A percentile compares a stretch with the other conserved stretches of the same genome.
phyloP scores from a whole-genome alignment of 2,113 vertebrate species.

The Aphyosemion australe region DNA sequence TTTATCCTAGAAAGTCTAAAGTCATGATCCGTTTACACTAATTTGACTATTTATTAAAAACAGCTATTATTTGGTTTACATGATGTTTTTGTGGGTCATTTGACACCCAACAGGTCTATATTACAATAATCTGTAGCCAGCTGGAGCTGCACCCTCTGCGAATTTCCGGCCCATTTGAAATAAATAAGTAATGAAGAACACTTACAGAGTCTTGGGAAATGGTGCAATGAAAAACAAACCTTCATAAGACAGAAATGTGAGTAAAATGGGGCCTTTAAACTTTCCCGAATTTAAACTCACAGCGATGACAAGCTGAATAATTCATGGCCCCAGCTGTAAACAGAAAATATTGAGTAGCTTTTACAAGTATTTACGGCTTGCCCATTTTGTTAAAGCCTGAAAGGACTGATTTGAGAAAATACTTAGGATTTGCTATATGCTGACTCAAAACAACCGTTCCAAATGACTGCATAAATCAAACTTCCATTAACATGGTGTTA shows the following conservation, averaged over 20 bases:
- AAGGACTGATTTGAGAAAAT: conserved; percentile 10
- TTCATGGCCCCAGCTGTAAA: conserved; percentile 55
- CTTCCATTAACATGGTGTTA: too few relatives aligned
- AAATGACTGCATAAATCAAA: background rate
- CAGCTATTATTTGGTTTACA: too few relatives aligned
- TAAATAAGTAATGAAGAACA: conserved; percentile 44
- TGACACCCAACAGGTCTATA: background rate
- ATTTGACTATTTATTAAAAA: too few relatives aligned
- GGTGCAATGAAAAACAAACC: conserved; percentile 31
- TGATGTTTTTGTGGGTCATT: background rate
- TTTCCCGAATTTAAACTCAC: conserved; percentile 36
- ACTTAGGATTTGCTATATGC: background rate
- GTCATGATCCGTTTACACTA: too few relatives aligned
- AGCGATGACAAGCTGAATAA: conserved; percentile 55
- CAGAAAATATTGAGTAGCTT: conserved; percentile 2
- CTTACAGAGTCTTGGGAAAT: conserved; percentile 17
- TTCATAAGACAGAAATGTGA: conserved; percentile 40
- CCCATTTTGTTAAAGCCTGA: conserved; percentile 24
- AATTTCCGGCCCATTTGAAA: conserved; percentile 3
- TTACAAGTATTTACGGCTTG: conserved; percentile 21
- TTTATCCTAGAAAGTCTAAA: too few relatives aligned
- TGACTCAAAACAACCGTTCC: background rate
- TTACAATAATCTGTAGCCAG: background rate
- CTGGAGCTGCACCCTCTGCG: background rate
- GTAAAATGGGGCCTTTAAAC: conserved; percentile 47